Percentiles rank a stretch among this genome's conserved stretches.
Evolutionary conservation across 2,113 vertebrate species (phyloP).

Genomic region (Ramphastos sulfuratus): DNA sequence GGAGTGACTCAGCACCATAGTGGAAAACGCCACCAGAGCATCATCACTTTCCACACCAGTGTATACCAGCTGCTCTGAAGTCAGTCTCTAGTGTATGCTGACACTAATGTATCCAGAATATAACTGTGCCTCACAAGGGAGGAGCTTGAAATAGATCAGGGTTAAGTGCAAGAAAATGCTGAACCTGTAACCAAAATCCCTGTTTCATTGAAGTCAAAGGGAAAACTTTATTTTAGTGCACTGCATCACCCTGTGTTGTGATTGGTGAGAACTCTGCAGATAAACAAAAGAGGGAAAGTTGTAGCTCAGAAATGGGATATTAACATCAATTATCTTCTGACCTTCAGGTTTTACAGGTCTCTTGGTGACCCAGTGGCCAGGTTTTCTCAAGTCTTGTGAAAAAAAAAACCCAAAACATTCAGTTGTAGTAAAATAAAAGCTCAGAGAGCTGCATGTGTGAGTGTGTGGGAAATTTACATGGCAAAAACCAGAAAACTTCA

Average conservation of each 20-base stretch:
- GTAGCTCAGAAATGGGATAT: neutral
- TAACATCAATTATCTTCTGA: neutral
- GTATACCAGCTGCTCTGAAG: neutral
- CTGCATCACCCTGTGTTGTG: neutral
- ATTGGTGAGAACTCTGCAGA: neutral
- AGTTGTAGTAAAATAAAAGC: neutral
- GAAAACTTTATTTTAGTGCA: neutral
- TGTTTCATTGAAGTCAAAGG: neutral
- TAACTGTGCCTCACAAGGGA: neutral
- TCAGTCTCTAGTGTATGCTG: neutral
- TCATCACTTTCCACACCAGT: neutral
- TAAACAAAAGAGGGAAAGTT: neutral
- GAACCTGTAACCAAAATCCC: neutral
- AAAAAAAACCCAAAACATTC: neutral
- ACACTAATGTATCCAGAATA: neutral
- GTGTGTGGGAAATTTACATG: neutral
- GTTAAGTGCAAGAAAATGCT: neutral
- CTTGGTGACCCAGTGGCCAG: neutral
- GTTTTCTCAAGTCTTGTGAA: neutral
- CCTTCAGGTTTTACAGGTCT: neutral
- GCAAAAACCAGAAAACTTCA: neutral
- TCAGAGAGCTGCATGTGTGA: neutral
- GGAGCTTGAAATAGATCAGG: neutral
- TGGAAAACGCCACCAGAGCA: fast-evolving
- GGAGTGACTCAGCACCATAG: neutral